These are phyloP conservation scores for Yponomeuta sedellus DNA, from an alignment of 2,888 invertebrate genomes.

Conservation along the genomic window DNA sequence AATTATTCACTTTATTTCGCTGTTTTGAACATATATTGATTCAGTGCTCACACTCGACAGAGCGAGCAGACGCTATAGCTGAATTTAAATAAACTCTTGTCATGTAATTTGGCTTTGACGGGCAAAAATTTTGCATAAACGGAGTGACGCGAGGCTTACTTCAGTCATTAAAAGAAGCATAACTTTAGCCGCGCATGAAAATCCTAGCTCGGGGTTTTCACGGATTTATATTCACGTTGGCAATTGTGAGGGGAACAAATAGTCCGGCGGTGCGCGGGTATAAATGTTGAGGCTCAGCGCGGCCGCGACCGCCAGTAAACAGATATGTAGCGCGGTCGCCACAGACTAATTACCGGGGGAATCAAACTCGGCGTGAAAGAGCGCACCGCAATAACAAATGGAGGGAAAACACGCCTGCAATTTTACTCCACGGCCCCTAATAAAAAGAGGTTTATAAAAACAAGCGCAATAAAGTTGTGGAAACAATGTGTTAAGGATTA, in stretches of 20 bases:
- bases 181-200: conserved; percentile 35
- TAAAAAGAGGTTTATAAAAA: conserved; percentile 2
- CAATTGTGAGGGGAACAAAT: conserved; percentile 10
- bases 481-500: background rate
- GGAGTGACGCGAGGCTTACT: background rate
- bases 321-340: conserved; percentile 37
- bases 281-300: conserved; percentile 40
- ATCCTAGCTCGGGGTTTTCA: background rate
- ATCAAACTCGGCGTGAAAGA: conserved; percentile 25
- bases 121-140: background rate
- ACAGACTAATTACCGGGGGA: conserved; percentile 39
- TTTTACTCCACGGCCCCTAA: background rate
- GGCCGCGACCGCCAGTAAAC: conserved; percentile 32
- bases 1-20: too few species aligned
- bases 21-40: background rate
- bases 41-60: background rate
- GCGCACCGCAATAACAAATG: conserved; percentile 22
- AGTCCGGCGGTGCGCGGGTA: conserved; percentile 24
- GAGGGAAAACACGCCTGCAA: background rate
- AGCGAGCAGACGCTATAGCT: background rate
- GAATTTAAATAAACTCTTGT: background rate
- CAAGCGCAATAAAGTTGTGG: conserved; percentile 1
- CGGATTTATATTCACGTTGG: conserved; percentile 11
- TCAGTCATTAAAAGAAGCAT: background rate
- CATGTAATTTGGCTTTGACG: background rate